Evolutionary conservation across 2,113 vertebrate genomes (phyloP), one percentile per base, ranked within the genome.

Genomic region (Fulmarus glacialis): DNA sequence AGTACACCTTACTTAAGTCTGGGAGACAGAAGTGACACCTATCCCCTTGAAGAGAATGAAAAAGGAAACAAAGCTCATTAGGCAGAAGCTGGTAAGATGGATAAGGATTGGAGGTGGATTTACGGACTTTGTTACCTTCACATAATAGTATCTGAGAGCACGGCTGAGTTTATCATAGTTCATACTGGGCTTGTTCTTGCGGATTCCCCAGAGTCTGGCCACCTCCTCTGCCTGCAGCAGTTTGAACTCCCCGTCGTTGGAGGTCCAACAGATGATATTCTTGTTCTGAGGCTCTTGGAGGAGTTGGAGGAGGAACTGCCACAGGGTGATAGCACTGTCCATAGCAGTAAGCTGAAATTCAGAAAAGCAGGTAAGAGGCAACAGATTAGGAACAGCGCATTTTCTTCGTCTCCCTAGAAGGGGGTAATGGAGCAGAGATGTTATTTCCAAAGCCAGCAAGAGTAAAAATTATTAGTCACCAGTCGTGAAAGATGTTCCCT

Each of bases 271-370:
- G 98, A 99, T 99, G 96, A 99, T 98, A 53, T 99, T 98, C 93
- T 99, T 98, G 42, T 99, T 99, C 96, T 97, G 99, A 95, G 99
- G 98, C 94, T 99, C 99, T 97, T 99, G 98, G 15, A 99, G 98
- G 90, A 99, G 99, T 97, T 99, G 99, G 85, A 99, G 99, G 87
- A 99, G 99, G 98, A 99, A 99, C 99, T 99, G 99, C 99, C 99
- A 99, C 97, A 99, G 98, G 82, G 99, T 99, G 97, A 99, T 99
- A 85, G 99, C 99, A 98, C 99, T 99, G 99, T 99, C 99, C 99
- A 99, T 99, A 98, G 98, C 99, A 99, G 87, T 78, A 77, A 97
- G 92, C 98, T 99, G 98, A 29, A 98, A 98, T 22, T 40, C 81
- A 97, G 83, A 97, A 67, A 84, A 75, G 93, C 5, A 92, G 6